These are phyloP conservation scores for Melieria picta DNA, from an alignment of 2,888 invertebrate genomes.

Conservation along the genomic window DNA sequence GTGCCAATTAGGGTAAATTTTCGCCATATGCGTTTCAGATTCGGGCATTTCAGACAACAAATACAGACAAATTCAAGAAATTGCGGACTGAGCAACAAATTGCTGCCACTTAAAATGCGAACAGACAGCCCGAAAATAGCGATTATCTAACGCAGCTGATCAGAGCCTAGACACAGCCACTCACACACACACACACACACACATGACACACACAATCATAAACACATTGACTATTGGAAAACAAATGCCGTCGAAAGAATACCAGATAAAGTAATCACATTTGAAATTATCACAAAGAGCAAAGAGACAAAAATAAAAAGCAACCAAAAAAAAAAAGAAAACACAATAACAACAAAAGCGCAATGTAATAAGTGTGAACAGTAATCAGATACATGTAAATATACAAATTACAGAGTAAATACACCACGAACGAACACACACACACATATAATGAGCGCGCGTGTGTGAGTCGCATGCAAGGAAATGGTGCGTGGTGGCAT, in stretches of 20 bases:
- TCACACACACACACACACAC: background rate
- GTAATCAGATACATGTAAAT: constrained; percentile 34
- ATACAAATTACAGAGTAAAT: constrained; percentile 32
- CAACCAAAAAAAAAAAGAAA: background rate
- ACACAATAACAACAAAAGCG: background rate
- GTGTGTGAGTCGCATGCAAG: background rate
- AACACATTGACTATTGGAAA: constrained; percentile 5
- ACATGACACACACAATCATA: background rate
- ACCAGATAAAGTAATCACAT: constrained; percentile 38
- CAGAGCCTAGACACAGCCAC: background rate
- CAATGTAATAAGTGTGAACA: constrained; percentile 31
- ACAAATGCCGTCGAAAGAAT: constrained; percentile 31
- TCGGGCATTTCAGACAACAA: too few relatives aligned
- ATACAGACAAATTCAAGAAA: too few relatives aligned
- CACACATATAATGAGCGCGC: constrained; percentile 19
- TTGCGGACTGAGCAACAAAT: constrained; percentile 13
- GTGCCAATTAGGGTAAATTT: too few relatives aligned
- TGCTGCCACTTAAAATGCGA: constrained; percentile 30
- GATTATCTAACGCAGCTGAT: constrained; percentile 1
- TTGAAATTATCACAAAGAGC: constrained; percentile 25
- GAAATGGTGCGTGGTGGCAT: background rate
- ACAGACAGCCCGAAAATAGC: constrained; percentile 11
- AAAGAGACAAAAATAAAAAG: constrained; percentile 9
- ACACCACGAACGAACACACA: constrained; percentile 14
- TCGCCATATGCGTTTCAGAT: too few relatives aligned